These are phyloP conservation scores for Oncorhynchus clarkii DNA, from an alignment of 2,113 vertebrate genomes.

Conservation along the genomic window DNA sequence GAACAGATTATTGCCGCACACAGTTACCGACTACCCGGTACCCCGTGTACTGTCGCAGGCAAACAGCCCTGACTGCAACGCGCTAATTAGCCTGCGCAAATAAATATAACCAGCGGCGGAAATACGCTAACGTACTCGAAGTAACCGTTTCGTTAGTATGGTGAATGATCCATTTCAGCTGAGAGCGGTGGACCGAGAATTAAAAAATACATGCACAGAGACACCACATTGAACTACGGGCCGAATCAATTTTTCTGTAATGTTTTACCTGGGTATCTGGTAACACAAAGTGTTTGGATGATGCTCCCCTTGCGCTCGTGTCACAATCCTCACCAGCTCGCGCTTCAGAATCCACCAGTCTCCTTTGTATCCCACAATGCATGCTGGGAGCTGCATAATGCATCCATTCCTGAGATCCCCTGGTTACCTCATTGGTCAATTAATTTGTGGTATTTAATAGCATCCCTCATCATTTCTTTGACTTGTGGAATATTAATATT, in stretches of 20 bases:
- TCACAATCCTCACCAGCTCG: conserved; percentile 22
- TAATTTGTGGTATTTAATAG: neutral
- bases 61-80: neutral
- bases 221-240: neutral
- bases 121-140: no score
- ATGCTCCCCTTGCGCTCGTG: conserved; percentile 33
- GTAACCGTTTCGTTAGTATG: neutral
- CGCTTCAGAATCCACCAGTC: conserved; percentile 2
- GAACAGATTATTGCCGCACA: neutral
- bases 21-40: no score
- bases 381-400: conserved; percentile 66
- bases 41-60: neutral
- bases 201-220: neutral
- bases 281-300: conserved; percentile 12
- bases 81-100: neutral
- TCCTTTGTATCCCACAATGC: conserved; percentile 55
- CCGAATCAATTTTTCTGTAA: neutral
- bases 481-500: neutral
- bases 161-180: neutral
- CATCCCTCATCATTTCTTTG: neutral
- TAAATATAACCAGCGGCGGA: neutral
- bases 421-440: conserved; percentile 14
- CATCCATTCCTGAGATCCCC: conserved; percentile 11
- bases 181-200: neutral
- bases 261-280: conserved; percentile 11